Conservation (phyloP, 2,113 vertebrate genomes). For the Phyllopteryx taeniolatus region DNA sequence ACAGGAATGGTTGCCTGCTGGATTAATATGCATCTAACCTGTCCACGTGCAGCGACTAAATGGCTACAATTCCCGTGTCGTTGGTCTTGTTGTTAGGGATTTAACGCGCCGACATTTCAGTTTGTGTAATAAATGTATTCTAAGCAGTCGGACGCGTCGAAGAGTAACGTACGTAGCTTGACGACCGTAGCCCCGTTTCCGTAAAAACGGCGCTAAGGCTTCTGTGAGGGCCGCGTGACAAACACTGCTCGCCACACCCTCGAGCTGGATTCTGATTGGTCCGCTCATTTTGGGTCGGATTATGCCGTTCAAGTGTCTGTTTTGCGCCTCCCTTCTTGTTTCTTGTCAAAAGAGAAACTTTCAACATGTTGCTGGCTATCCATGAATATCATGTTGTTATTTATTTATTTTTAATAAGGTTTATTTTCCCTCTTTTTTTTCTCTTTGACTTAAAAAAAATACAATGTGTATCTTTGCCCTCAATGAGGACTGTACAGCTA, state of each 20-base stretch:
- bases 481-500: slow-evolving; percentile 91
- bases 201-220: background rate
- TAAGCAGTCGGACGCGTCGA: background rate
- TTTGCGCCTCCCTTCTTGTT: slow-evolving; percentile 51
- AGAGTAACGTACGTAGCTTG: background rate
- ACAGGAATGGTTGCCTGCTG: background rate
- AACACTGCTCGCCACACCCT: background rate
- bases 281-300: background rate
- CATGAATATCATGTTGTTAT: slow-evolving; percentile 61
- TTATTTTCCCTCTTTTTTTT: slow-evolving; percentile 72
- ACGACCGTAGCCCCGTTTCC: background rate
- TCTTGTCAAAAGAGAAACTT: slow-evolving; percentile 58
- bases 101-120: background rate
- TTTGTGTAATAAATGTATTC: background rate
- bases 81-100: background rate
- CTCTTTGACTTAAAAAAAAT: slow-evolving; percentile 35
- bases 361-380: slow-evolving; percentile 42
- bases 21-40: background rate
- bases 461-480: slow-evolving; percentile 89
- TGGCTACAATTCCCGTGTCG: background rate
- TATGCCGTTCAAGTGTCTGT: slow-evolving; percentile 31
- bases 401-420: slow-evolving; percentile 42
- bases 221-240: background rate
- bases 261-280: background rate
- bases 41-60: background rate